Conservation (phyloP, 2,113 vertebrate species). For the mouse (Mus musculus) region GRCm39 chr3:159481501-159482000, state of each 20-base stretch:
- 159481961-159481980: neutral
- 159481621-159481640: neutral
- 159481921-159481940: neutral
- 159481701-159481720: neutral
- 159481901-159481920: neutral
- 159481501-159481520: neutral
- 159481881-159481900: neutral
- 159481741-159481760: neutral
- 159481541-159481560: no score
- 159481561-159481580: neutral
- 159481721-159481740: neutral
- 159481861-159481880: neutral
- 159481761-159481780: neutral
- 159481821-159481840: neutral
- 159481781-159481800: neutral
- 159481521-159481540: neutral
- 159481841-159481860: neutral
- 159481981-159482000: neutral
- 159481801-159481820: neutral
- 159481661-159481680: neutral
- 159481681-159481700: neutral
- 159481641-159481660: neutral
- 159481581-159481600: neutral
- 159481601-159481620: neutral
- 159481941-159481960: neutral